Evolutionary conservation across 1,140 invertebrate species (phyloP).

Genomic region (Hetaerina americana): DNA sequence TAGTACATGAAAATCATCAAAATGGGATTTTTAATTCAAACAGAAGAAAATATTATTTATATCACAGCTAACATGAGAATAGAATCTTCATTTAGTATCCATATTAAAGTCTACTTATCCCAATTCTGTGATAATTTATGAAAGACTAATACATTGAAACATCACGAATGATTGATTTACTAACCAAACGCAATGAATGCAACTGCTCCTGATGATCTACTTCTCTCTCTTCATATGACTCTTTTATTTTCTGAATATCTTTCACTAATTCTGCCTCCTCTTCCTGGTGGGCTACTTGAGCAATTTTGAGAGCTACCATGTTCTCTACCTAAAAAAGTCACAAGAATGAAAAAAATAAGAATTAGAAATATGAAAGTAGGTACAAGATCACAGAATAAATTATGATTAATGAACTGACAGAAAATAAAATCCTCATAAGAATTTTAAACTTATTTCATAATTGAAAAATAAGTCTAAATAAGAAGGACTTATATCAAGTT

Average conservation of each 20-base stretch:
- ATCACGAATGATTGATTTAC: not conserved
- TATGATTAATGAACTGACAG: too few species aligned
- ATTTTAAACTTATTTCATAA: too few species aligned
- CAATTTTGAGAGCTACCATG: constrained; percentile 57
- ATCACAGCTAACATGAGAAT: not conserved
- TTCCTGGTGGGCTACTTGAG: constrained; percentile 54
- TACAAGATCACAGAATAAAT: too few species aligned
- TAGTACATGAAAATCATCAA: too few species aligned
- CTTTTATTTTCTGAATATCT: constrained; percentile 64
- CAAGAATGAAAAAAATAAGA: constrained; percentile 3
- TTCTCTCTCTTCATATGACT: constrained; percentile 57
- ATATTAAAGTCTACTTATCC: too few species aligned
- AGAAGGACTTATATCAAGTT: too few species aligned
- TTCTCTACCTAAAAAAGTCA: constrained; percentile 43
- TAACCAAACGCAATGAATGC: constrained; percentile 46
- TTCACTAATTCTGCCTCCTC: constrained; percentile 63
- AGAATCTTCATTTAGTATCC: not conserved
- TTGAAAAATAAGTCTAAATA: too few species aligned
- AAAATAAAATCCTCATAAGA: too few species aligned
- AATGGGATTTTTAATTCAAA: too few species aligned
- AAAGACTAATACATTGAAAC: not conserved
- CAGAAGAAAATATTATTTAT: too few species aligned
- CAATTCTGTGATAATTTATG: too few species aligned
- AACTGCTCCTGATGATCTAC: constrained; percentile 49
- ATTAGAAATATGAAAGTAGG: too few species aligned